Evolutionary conservation across 2,888 invertebrate genomes (phyloP), one percentile per base, ranked within the genome.

Genomic region (Luperina nickerlii): DNA sequence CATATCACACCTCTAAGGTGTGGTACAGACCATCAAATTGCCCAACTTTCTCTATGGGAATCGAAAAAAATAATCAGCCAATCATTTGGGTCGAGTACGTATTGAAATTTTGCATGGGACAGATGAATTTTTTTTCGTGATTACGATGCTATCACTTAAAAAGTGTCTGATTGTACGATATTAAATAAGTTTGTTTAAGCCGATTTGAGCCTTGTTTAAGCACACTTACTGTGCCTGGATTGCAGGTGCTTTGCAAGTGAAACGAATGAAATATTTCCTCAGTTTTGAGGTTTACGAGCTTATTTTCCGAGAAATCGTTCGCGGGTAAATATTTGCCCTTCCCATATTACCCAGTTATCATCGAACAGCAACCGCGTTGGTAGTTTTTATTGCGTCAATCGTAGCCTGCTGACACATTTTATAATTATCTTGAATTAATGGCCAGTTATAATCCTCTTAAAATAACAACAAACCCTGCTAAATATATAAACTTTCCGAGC

Each of bases 401-500:
- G 11, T 11, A 66, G 24, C n/a, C 4, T 51, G n/a, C 11, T 60
- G n/a, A 38, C 15, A 80, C 7, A 38, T 76, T 1, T 18, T 57
- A 9, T n/a, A 18, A 60, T 60, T 51, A 74, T 48, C 48, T 66
- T 38, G 5, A 48, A 57, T 54, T n/a, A 62, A 63, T 42, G 0
- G 0, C 18, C 48, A 71, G 5, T 67, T 42, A 72, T 27, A 72
- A 51, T 38, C 15, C 27, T n/a, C 11, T 32, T 32, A 8, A 27
- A 78, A 48, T 54, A 63, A 73, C n/a, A 81, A 27, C 15, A 70
- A 18, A 65, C 66, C 32, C 38, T 51, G 18, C 68, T 69, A 60
- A 76, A 80, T 57, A 63, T 70, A 76, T 57, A 75, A 68, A 65
- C 45, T 27, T 68, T 51, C 27, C 45, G 0, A 82, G 18, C 38